Conservation (phyloP, 2,888 invertebrate genomes). For the Dryadula phaetusa region DNA sequence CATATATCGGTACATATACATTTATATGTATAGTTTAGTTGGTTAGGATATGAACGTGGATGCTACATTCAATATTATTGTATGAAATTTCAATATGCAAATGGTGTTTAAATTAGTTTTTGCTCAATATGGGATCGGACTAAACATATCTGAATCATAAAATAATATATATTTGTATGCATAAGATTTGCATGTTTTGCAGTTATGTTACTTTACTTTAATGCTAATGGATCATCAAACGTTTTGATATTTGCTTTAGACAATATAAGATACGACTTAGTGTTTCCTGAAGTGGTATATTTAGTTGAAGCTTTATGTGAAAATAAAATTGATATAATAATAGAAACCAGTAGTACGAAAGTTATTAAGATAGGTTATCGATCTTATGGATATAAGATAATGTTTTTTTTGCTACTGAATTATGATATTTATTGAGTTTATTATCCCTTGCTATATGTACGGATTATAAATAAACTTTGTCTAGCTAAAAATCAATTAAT, state of each 20-base stretch:
- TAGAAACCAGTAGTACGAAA: background rate
- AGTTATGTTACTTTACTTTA: background rate
- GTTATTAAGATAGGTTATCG: background rate
- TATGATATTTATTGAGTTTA: too few species aligned
- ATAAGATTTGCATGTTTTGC: constrained; percentile 5
- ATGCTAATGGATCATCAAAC: constrained; percentile 21
- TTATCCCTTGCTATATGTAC: background rate
- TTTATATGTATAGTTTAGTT: background rate
- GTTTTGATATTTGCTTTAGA: constrained; percentile 10
- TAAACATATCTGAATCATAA: constrained; percentile 10
- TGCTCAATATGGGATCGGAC: background rate
- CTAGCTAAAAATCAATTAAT: constrained; percentile 12
- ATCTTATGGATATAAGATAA: too few species aligned
- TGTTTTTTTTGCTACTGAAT: too few species aligned
- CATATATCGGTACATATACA: background rate
- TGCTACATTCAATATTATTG: constrained; percentile 13
- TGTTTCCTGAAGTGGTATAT: constrained; percentile 12
- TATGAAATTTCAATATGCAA: constrained; percentile 7
- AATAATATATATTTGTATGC: background rate
- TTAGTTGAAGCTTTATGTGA: background rate
- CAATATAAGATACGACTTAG: constrained; percentile 22
- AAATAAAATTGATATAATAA: background rate
- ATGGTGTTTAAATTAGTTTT: constrained; percentile 6
- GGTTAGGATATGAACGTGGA: background rate
- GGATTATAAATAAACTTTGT: background rate